Base-by-base conservation (phyloP, 2,797 vertebrate species). In the Uromys caudimaculatus region DNA sequence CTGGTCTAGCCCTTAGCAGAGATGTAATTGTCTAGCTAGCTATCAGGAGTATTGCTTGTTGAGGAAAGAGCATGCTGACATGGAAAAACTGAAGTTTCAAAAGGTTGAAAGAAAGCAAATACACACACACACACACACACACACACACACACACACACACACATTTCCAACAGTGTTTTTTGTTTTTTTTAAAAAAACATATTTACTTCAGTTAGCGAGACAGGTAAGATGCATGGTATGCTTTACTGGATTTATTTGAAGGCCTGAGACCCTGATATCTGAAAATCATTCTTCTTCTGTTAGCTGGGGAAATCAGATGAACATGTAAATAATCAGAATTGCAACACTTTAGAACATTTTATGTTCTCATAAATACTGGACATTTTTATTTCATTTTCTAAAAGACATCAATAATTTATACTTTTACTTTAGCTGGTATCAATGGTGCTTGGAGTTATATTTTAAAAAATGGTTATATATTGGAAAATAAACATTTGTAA, bases 161-260 rank as follows among this genome's bases (percentile, higher is more conserved):
- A 44, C 6, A 44, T 44, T 44, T 44, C 44, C 4, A 84, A 10
- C 7, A 32, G 13, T 84, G 38, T 8, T 23, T 41, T 10, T 75
- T 86, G 24, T 52, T 32, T 4, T 41, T 2, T 17, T n/a, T 50
- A 6, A 10, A 76, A 38, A 32, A 50, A 76, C 44, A 56, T 85
- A 92, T 88, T 97, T 95, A 8, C 50, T 90, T 84, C 75, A 35
- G 91, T 92, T 71, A 13, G 24, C 60, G 69, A 91, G 47, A 85
- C 54, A 92, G 67, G 79, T 93, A 91, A 35, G 56, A 76, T 89
- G 35, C 75, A 17, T 92, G 84, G 7, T 90, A 16, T 86, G 47
- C 95, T 96, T 96, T 94, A 89, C 87, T 87, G 76, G 84, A 73
- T 94, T 92, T 95, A 83, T 91, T 92, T 95, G 87, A 90, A 91